Conservation (phyloP, 2,797 vertebrate genomes). For the Clamator glandarius region DNA sequence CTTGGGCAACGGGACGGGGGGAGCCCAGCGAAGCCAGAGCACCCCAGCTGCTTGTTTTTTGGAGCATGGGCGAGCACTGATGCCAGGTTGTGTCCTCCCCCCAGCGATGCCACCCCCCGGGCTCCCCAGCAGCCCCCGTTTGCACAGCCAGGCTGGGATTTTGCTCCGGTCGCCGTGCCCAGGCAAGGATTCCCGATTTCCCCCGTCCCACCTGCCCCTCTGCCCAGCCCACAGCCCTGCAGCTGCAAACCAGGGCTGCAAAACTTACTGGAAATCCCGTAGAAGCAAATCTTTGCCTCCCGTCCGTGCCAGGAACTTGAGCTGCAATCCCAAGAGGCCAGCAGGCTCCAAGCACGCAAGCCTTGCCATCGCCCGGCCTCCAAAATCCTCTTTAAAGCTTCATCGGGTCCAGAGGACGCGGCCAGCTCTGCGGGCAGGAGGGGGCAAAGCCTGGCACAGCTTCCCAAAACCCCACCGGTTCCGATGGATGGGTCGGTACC, state of each 20-base stretch:
- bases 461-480: background rate
- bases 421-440: background rate
- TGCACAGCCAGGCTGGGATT: background rate
- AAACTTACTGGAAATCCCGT: conserved; percentile 67
- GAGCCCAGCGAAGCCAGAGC: background rate
- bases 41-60: background rate
- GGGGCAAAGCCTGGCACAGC: background rate
- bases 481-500: background rate
- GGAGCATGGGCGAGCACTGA: rapidly evolving
- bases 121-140: rapidly evolving
- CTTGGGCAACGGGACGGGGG: background rate
- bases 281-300: conserved; percentile 32
- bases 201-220: background rate
- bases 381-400: background rate
- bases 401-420: rapidly evolving
- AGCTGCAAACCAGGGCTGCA: conserved; percentile 10
- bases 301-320: conserved; percentile 44
- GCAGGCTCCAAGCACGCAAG: background rate
- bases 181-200: rapidly evolving
- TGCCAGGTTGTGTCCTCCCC: background rate
- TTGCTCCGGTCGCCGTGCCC: rapidly evolving
- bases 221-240: background rate
- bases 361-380: background rate
- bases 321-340: conserved; percentile 53
- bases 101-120: rapidly evolving